phyloP scores from a whole-genome alignment of 2,888 invertebrate genomes.

The Latheticus oryzae region DNA sequence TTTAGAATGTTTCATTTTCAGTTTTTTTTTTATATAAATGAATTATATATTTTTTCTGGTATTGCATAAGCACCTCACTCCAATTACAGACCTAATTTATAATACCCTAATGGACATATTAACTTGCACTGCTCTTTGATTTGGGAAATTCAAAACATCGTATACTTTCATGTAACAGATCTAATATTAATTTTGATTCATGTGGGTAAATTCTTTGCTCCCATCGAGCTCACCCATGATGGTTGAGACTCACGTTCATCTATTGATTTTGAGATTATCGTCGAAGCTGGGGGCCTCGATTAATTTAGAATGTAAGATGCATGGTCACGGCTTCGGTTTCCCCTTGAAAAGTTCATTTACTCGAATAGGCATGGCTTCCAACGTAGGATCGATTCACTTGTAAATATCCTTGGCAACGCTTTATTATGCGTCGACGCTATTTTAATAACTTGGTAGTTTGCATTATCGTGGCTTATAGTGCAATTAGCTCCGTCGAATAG shows the following conservation, averaged over 20 bases:
- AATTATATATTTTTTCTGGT: no score
- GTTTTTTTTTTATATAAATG: no score
- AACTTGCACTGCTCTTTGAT: no score
- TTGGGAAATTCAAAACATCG: no score
- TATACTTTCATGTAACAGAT: no score
- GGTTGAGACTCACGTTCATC: constrained; percentile 37
- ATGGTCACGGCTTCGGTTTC: constrained; percentile 62
- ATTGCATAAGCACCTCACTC: no score
- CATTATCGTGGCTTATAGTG: constrained; percentile 29
- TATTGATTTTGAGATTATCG: constrained; percentile 45
- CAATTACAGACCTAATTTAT: no score
- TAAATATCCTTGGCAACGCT: constrained; percentile 54
- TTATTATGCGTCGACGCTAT: constrained; percentile 49
- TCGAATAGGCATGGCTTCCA: constrained; percentile 55
- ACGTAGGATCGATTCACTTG: constrained; percentile 50
- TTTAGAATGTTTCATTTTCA: no score
- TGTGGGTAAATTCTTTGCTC: no score
- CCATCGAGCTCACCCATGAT: constrained; percentile 9
- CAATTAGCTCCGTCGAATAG: constrained; percentile 22
- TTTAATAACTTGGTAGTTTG: constrained; percentile 38
- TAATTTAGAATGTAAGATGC: constrained; percentile 60
- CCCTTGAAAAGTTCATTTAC: constrained; percentile 63
- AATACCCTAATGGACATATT: no score
- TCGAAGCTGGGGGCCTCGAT: constrained; percentile 49
- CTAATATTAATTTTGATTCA: no score